A percentile compares a stretch with the other conserved stretches of the same genome.
Conservation (phyloP, 1,140 invertebrate species). For the Eulimnadia texana region DNA sequence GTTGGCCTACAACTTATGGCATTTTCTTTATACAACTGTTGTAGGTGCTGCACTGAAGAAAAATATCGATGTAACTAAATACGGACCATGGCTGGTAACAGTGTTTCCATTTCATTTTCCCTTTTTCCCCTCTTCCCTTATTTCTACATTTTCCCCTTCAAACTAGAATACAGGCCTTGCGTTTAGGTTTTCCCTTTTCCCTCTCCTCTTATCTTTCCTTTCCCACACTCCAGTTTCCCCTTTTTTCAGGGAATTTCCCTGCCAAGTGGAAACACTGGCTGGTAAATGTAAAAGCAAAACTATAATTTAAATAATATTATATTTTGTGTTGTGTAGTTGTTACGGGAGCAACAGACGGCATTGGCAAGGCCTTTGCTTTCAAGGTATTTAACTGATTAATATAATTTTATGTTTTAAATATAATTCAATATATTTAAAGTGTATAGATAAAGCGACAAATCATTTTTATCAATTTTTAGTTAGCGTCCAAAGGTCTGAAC, state of each 20-base stretch:
- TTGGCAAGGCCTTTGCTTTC: slow-evolving; percentile 77
- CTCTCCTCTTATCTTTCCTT: no score
- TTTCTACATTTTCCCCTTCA: no score
- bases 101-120: no score
- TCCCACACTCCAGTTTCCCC: no score
- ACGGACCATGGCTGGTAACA: not conserved
- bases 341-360: slow-evolving; percentile 80
- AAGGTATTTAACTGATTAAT: slow-evolving; percentile 33
- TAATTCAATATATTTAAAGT: not conserved
- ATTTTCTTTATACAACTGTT: not conserved
- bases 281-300: not conserved
- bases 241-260: no score
- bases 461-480: slow-evolving; percentile 30
- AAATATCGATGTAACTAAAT: not conserved
- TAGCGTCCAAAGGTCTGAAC: slow-evolving; percentile 52
- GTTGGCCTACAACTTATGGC: not conserved
- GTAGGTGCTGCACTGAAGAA: not conserved
- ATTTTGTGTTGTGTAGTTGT: slow-evolving; percentile 42
- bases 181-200: no score
- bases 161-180: no score
- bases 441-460: not conserved
- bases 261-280: no score
- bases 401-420: not conserved
- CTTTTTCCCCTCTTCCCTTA: no score
- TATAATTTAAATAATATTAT: not conserved